phyloP scores from a whole-genome alignment of 2,888 invertebrate genomes.

The Rhagophthalmus giganteus region DNA sequence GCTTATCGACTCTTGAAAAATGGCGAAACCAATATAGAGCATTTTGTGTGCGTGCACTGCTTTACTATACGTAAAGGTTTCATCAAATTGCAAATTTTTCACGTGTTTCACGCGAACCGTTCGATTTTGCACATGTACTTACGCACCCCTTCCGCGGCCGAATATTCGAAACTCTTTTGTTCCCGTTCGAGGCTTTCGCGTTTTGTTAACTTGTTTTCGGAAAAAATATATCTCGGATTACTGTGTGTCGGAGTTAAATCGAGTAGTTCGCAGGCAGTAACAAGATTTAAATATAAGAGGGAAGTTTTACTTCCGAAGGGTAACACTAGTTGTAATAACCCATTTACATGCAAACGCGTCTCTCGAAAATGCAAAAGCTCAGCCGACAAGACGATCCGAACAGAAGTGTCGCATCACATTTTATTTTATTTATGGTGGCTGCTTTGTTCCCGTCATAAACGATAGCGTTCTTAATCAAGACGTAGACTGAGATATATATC shows the following conservation, averaged over 20 bases:
- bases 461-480: constrained; percentile 12
- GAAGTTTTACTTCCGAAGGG: constrained; percentile 38
- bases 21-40: constrained; percentile 42
- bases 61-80: constrained; percentile 37
- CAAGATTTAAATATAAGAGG: constrained; percentile 41
- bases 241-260: constrained; percentile 8
- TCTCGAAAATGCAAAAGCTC: constrained; percentile 55
- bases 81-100: constrained; percentile 52
- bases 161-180: constrained; percentile 21
- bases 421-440: constrained; percentile 44
- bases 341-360: constrained; percentile 63
- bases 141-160: neutral
- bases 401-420: constrained; percentile 48
- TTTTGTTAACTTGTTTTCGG: constrained; percentile 10
- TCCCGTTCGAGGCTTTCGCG: constrained; percentile 1
- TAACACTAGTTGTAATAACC: constrained; percentile 56
- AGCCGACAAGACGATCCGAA: constrained; percentile 40
- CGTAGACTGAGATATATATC: constrained; percentile 13
- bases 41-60: constrained; percentile 45
- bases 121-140: constrained; percentile 12
- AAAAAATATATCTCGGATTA: constrained; percentile 7
- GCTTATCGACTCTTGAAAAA: constrained; percentile 51
- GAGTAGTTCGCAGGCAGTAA: constrained; percentile 40
- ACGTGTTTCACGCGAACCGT: constrained; percentile 35
- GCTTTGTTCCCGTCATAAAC: constrained; percentile 26